Percentiles rank a stretch among this genome's conserved stretches.
Conservation (phyloP, 2,888 invertebrate species). For the Nomada lathburiana region DNA sequence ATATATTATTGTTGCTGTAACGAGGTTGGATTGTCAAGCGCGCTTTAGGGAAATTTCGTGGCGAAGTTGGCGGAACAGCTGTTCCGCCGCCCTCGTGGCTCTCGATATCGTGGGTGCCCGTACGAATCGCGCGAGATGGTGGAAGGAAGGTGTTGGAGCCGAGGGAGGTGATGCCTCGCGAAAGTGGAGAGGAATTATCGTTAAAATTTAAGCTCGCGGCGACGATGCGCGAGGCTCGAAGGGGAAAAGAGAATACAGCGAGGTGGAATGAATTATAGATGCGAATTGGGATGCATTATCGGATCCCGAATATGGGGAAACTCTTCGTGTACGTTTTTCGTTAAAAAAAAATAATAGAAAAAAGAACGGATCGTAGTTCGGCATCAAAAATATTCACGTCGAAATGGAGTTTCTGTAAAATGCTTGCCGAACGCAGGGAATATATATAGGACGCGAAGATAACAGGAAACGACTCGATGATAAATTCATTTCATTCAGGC, state of each 20-base stretch:
- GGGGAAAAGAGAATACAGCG: not conserved
- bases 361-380: too few species aligned
- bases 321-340: not conserved
- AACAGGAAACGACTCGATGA: too few species aligned
- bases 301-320: too few species aligned
- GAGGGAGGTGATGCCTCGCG: not conserved
- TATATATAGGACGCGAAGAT: too few species aligned
- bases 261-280: conserved; percentile 5
- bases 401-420: not conserved
- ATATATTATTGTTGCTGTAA: conserved; percentile 44
- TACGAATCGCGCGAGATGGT: not conserved
- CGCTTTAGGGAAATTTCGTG: conserved; percentile 39
- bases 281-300: not conserved
- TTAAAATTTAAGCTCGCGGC: conserved; percentile 25
- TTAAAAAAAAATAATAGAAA: too few species aligned
- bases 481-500: too few species aligned
- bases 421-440: too few species aligned
- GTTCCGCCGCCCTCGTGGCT: conserved; percentile 33
- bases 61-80: conserved; percentile 34
- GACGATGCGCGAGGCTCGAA: not conserved
- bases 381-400: not conserved
- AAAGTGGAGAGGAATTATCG: conserved; percentile 31
- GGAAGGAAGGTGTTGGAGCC: not conserved
- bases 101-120: conserved; percentile 30
- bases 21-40: conserved; percentile 52